Conservation (phyloP, 2,113 vertebrate genomes). For the Condylura cristata region DNA sequence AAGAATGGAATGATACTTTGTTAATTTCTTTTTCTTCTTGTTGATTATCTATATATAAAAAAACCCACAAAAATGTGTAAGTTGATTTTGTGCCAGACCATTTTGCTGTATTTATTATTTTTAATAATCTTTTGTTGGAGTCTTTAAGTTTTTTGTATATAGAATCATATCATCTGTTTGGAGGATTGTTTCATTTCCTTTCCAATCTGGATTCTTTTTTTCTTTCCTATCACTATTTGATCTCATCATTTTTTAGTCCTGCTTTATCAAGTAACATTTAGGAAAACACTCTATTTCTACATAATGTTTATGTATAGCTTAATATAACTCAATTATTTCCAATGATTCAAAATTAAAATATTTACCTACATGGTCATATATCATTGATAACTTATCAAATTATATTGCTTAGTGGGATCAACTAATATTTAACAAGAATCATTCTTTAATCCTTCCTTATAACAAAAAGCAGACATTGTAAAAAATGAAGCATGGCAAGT, state of each 20-base stretch:
- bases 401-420: background rate
- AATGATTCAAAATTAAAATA: constrained; percentile 18
- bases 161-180: too few relatives aligned
- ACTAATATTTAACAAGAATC: background rate
- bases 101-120: too few relatives aligned
- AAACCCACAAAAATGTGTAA: too few relatives aligned
- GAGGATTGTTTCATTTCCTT: too few relatives aligned
- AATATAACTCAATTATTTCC: background rate
- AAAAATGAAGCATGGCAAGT: background rate
- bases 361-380: background rate
- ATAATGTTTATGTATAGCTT: background rate
- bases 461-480: background rate
- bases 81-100: too few relatives aligned
- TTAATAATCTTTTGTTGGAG: too few relatives aligned
- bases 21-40: too few relatives aligned
- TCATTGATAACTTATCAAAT: background rate
- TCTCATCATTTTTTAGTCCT: background rate
- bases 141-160: too few relatives aligned
- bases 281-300: background rate
- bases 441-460: background rate
- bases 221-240: background rate
- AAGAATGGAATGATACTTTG: too few relatives aligned
- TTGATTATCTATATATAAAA: too few relatives aligned
- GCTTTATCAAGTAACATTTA: background rate
- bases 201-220: background rate